Conservation (phyloP, 2,113 vertebrate genomes). For the Daboia siamensis region DNA sequence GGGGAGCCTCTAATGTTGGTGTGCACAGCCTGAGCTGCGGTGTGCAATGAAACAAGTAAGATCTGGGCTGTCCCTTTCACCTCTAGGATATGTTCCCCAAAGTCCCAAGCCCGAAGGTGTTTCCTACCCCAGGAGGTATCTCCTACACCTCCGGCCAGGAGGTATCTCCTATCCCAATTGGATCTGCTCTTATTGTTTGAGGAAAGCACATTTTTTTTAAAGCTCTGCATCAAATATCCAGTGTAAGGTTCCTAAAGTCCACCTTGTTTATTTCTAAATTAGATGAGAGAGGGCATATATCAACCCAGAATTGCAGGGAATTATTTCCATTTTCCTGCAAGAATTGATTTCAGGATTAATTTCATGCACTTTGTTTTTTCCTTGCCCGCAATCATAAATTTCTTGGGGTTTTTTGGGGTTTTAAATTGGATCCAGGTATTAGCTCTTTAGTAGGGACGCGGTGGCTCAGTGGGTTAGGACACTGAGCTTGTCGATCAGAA, state of each 20-base stretch:
- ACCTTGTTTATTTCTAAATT: conserved; percentile 52
- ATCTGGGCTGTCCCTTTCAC: conserved; percentile 9
- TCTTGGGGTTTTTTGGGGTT: conserved; percentile 69
- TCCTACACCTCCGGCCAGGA: conserved; percentile 5
- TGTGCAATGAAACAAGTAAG: conserved; percentile 24
- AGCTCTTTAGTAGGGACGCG: no score
- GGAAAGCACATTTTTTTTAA: conserved; percentile 39
- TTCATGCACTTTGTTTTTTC: conserved; percentile 74
- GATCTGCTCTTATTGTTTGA: conserved; percentile 44
- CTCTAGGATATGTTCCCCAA: not conserved
- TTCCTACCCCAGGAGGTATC: not conserved
- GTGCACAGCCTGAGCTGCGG: not conserved
- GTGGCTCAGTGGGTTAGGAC: no score
- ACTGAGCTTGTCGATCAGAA: no score
- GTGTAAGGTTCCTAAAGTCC: conserved; percentile 59
- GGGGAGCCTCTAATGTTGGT: conserved; percentile 31
- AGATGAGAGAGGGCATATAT: conserved; percentile 67
- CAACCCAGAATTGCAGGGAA: conserved; percentile 69
- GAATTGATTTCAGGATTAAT: conserved; percentile 68
- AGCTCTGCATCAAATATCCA: conserved; percentile 55
- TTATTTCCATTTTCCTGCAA: conserved; percentile 70
- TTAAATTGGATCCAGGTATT: conserved; percentile 73
- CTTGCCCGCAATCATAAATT: conserved; percentile 70
- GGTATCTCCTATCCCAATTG: conserved; percentile 43
- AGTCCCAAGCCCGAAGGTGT: not conserved